Evolutionary conservation across 2,888 invertebrate species (phyloP), one percentile per base, ranked within the genome.

Genomic region (Neocrepidodera transversa): DNA sequence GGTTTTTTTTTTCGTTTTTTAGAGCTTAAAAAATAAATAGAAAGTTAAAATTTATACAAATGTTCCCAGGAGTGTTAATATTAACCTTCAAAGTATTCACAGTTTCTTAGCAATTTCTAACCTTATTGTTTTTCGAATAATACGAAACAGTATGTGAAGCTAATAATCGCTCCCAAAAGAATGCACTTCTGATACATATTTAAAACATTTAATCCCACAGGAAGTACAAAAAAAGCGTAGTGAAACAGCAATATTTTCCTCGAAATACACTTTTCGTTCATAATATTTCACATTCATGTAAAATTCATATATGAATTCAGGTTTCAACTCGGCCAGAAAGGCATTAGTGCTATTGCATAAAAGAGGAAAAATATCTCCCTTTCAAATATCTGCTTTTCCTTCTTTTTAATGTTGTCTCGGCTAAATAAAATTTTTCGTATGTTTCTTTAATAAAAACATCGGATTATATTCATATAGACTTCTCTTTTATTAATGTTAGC

Each of bases 41-140:
- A n/a, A n/a, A n/a, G n/a, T n/a, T n/a, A n/a, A n/a, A n/a, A n/a
- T n/a, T n/a, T n/a, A 32, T 32, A 32, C 2, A 13, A 32, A 4
- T 2, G 32, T 2, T 13, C 32, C 32, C 11, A 32, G 6, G 3
- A 32, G 11, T 13, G 3, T 4, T 1, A 4, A 5, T 3, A 4
- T 4, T 6, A 32, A 32, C 2, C 32, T 10, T 11, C 13, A 4
- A 17, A 2, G 38, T 16, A 17, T 38, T 45, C 28, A 14, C 1
- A 28, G 18, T 10, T 43, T 8, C 28, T 28, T 26, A 13, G 23
- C 13, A 26, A 45, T 26, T 45, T 26, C 28, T 1, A 45, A 45
- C 20, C 26, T 45, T 45, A 45, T 45, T 28, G 45, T 23, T 45
- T 45, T 45, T 11, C 26, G n/a, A 45, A 45, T 26, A 23, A 45